A percentile compares a stretch with the other conserved stretches of the same genome.
These are phyloP conservation scores for Periophthalmus magnuspinnatus DNA, from an alignment of 2,797 vertebrate genomes.

Conservation along the genomic window DNA sequence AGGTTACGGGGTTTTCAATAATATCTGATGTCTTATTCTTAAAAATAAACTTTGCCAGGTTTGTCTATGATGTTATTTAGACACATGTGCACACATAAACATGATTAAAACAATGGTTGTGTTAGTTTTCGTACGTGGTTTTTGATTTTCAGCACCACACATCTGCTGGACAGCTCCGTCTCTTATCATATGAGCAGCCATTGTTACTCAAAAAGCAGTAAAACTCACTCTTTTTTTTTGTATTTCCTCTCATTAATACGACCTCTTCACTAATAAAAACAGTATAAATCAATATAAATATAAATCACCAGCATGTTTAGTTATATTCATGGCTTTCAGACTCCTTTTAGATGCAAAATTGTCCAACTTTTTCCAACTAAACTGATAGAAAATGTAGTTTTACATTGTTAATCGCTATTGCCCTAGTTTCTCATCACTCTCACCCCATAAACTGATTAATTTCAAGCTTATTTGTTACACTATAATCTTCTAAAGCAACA, in stretches of 20 bases:
- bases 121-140: no score
- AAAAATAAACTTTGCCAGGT: neutral
- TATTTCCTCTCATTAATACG: neutral
- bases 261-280: neutral
- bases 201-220: neutral
- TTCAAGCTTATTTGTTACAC: neutral
- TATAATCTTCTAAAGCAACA: neutral
- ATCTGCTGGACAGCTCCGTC: constrained; percentile 1
- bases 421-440: no score
- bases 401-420: neutral
- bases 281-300: neutral
- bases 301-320: neutral
- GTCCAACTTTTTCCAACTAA: neutral
- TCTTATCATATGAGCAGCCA: neutral
- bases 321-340: neutral
- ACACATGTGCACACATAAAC: neutral
- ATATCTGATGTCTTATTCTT: neutral
- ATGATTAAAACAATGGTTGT: no score
- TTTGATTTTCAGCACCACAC: constrained; percentile 1
- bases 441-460: neutral
- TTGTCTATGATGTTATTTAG: neutral
- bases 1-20: neutral
- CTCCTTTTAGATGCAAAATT: no score
- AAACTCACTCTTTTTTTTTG: neutral
- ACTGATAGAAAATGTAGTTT: neutral